Conservation (phyloP, 2,888 invertebrate species). For the Tipula unca region DNA sequence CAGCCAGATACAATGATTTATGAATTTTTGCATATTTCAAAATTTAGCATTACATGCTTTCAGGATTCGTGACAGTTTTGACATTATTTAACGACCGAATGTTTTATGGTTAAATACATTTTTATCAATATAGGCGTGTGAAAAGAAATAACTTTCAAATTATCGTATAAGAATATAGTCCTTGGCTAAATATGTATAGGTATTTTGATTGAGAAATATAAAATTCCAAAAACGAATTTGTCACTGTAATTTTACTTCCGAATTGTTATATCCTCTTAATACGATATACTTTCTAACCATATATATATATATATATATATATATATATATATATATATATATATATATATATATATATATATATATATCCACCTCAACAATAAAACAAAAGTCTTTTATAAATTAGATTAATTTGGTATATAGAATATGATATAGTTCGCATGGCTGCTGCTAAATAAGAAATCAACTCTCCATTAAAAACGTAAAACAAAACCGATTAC, state of each 20-base stretch:
- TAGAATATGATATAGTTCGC: background rate
- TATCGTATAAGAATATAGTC: background rate
- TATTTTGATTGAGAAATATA: background rate
- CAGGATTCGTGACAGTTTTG: no score
- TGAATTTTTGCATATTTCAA: no score
- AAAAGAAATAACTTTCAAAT: background rate
- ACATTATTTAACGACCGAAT: no score
- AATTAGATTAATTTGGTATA: background rate
- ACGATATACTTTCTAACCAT: background rate
- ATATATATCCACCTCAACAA: no score
- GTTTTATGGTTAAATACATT: no score
- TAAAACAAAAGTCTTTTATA: background rate
- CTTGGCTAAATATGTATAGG: background rate
- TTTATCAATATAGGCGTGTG: background rate
- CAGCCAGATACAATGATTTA: no score
- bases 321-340: no score
- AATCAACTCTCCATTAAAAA: background rate
- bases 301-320: no score
- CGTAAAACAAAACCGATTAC: background rate
- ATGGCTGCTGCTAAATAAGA: background rate
- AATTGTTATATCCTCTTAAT: background rate
- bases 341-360: no score
- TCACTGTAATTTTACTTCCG: background rate
- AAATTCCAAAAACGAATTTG: background rate
- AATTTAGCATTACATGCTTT: no score